phyloP scores from a whole-genome alignment of 2,888 invertebrate species.

The Physocephala rufipes region DNA sequence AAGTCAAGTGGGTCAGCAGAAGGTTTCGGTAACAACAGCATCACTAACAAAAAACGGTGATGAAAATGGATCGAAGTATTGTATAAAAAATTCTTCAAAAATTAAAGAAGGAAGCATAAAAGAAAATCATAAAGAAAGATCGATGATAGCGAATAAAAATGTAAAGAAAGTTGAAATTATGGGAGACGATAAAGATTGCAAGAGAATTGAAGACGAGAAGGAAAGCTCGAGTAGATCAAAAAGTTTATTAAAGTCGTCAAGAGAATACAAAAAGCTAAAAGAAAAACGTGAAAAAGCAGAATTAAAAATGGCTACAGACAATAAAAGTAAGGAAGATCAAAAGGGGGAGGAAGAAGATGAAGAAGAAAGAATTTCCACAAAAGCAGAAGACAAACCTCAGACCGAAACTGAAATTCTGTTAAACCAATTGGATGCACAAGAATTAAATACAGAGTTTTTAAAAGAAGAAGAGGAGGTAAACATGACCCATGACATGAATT shows the following conservation, averaged over 20 bases:
- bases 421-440: not conserved
- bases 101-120: conserved; percentile 13
- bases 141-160: not conserved
- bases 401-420: not conserved
- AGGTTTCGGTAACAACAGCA: not conserved
- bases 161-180: conserved; percentile 29
- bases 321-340: conserved; percentile 35
- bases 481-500: not conserved
- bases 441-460: not conserved
- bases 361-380: not conserved
- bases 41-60: conserved; percentile 16
- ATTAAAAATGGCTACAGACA: too few relatives aligned
- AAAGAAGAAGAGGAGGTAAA: conserved; percentile 3
- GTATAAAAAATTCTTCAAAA: conserved; percentile 4
- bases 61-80: not conserved
- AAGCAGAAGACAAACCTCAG: too few relatives aligned
- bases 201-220: conserved; percentile 39
- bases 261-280: conserved; percentile 31
- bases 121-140: conserved; percentile 1
- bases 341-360: conserved; percentile 2
- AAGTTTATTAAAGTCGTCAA: conserved; percentile 36
- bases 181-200: conserved; percentile 34
- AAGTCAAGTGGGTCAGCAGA: not conserved
- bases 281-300: conserved; percentile 16
- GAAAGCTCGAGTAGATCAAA: conserved; percentile 41